phyloP scores from a whole-genome alignment of 2,888 invertebrate species.

The Troglohyphantes excavatus region DNA sequence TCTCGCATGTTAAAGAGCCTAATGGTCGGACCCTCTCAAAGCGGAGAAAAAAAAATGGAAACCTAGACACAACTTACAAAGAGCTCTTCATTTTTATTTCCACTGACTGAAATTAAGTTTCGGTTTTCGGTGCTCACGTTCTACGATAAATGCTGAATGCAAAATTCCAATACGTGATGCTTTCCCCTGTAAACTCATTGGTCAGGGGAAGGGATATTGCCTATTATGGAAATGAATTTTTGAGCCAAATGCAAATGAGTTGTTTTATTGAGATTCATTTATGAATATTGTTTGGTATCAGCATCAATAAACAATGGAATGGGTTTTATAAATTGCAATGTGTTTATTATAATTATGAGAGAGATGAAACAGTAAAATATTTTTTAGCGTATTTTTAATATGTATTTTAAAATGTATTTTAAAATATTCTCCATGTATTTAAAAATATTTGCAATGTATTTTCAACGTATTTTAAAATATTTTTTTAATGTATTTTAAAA shows the following conservation, averaged over 20 bases:
- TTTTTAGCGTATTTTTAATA: too few species aligned
- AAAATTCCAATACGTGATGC: slow-evolving; percentile 69
- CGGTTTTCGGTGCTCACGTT: slow-evolving; percentile 70
- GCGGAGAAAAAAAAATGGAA: slow-evolving; percentile 26
- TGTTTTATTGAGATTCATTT: slow-evolving; percentile 1
- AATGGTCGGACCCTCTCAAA: slow-evolving; percentile 46
- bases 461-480: too few species aligned
- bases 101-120: slow-evolving; percentile 73
- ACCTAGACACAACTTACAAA: slow-evolving; percentile 40
- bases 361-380: too few species aligned
- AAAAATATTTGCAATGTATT: too few species aligned
- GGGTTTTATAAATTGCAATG: too few species aligned
- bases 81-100: slow-evolving; percentile 60
- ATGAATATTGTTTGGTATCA: background rate
- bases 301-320: background rate
- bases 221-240: slow-evolving; percentile 13
- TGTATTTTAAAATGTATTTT: too few species aligned
- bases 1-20: slow-evolving; percentile 74
- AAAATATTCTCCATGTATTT: too few species aligned
- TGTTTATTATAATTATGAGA: too few species aligned
- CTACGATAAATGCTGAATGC: slow-evolving; percentile 72
- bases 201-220: slow-evolving; percentile 28
- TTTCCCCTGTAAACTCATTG: slow-evolving; percentile 38
- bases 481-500: too few species aligned
- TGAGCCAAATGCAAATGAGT: background rate